These are phyloP conservation scores for Tenthredo scrophulariae DNA, from an alignment of 2,888 invertebrate genomes.

Conservation along the genomic window DNA sequence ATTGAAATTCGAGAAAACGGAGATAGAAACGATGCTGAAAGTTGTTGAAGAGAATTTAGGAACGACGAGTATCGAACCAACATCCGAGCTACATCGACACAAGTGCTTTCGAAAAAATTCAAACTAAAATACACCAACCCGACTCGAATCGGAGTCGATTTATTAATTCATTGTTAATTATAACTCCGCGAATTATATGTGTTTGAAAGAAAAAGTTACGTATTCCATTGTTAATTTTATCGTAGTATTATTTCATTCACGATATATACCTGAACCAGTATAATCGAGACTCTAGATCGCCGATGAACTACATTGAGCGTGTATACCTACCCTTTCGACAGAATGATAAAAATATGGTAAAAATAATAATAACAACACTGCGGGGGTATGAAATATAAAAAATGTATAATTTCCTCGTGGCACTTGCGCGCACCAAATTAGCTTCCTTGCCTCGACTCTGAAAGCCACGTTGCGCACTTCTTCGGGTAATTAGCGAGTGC, in stretches of 20 bases:
- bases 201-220: background rate
- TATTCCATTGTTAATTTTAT: background rate
- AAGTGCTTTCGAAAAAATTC: background rate
- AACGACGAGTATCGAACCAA: background rate
- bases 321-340: background rate
- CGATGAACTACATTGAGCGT: background rate
- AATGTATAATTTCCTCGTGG: slow-evolving; percentile 15
- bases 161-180: background rate
- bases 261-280: background rate
- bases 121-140: background rate
- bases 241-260: background rate
- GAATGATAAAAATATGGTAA: background rate
- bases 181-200: background rate
- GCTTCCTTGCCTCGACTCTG: background rate
- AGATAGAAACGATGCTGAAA: background rate
- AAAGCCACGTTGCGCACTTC: slow-evolving; percentile 19
- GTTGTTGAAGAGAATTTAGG: background rate
- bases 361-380: background rate
- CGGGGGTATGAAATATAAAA: background rate
- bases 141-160: background rate
- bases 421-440: background rate
- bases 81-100: background rate
- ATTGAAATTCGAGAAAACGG: background rate
- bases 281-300: too few species aligned
- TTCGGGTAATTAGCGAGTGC: slow-evolving; percentile 18